Percentiles rank a stretch among this genome's conserved stretches.
Evolutionary conservation across 2,113 vertebrate species (phyloP).

Genomic region (Cavia aperea): DNA sequence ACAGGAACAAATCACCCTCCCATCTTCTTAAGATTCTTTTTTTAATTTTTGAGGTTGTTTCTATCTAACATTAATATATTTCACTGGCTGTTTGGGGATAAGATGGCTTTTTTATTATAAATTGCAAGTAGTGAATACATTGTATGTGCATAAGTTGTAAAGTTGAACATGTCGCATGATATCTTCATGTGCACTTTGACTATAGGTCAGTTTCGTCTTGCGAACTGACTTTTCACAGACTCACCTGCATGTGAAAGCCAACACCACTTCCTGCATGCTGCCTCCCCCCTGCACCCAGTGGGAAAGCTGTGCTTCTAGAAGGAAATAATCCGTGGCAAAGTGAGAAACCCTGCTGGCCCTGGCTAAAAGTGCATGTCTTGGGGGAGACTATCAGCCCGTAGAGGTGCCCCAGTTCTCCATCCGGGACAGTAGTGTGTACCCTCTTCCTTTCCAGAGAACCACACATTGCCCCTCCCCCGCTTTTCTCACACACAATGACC

Average conservation of each 20-base stretch:
- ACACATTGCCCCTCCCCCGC: neutral
- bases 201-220: neutral
- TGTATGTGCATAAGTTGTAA: neutral
- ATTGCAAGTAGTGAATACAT: neutral
- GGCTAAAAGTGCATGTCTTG: neutral
- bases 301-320: neutral
- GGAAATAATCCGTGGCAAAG: neutral
- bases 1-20: neutral
- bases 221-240: neutral
- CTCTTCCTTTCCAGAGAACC: neutral
- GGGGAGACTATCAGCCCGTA: accelerated
- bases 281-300: neutral
- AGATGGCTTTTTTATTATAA: neutral
- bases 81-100: neutral
- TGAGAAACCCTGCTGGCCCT: neutral
- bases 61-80: neutral
- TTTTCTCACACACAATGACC: neutral
- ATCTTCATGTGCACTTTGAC: neutral
- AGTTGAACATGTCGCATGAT: neutral
- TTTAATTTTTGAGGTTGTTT: neutral
- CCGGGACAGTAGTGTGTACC: neutral
- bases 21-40: neutral
- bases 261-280: neutral
- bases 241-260: neutral
- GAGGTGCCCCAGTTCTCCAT: neutral